Evolutionary conservation across 2,888 invertebrate species (phyloP), one percentile per base, ranked within the genome.

Genomic region (Dinocampus coccinellae): DNA sequence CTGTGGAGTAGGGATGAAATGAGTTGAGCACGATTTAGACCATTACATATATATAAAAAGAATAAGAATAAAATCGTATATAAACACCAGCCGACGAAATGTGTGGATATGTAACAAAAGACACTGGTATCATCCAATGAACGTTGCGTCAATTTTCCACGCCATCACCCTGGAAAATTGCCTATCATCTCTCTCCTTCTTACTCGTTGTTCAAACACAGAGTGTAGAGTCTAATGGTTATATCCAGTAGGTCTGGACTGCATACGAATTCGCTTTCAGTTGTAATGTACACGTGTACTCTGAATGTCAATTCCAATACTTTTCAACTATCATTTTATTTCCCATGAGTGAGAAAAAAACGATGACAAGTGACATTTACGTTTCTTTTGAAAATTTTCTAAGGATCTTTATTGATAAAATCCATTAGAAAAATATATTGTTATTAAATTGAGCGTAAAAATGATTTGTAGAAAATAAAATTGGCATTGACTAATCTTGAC

Each of bases 141-240:
- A 69, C 69, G 73, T 70, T 69, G 77, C 77, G 75, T 77, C 81
- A 77, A 83, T 83, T 83, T 83, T 82, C 83, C 73, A 79, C 76
- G 34, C 77, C 81, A 79, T 82, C 77, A 78, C 75, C 74, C 76
- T 72, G 79, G 83, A 83, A 83, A 83, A 83, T 83, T 83, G 79
- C 79, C 76, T 73, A 53, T 22, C 62, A 71, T 75, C 74, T 75
- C 72, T 39, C 55, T 57, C 71, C 52, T 36, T 60, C 61, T 55
- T 65, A 57, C 73, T 55, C 53, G 62, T 72, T 60, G 69, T 64
- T 65, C 4, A 65, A 72, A 33, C 70, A 62, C 61, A 62, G 22
- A 39, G n/a, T n/a, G n/a, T 61, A 61, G 62, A 24, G 24, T 67
- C 47, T 34, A 29, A 52, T 64, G 69, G 34, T 66, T 70, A 71